Evolutionary conservation across 2,113 vertebrate species (phyloP), one percentile per base, ranked within the genome.

Genomic region (Microcebus griseorufus): DNA sequence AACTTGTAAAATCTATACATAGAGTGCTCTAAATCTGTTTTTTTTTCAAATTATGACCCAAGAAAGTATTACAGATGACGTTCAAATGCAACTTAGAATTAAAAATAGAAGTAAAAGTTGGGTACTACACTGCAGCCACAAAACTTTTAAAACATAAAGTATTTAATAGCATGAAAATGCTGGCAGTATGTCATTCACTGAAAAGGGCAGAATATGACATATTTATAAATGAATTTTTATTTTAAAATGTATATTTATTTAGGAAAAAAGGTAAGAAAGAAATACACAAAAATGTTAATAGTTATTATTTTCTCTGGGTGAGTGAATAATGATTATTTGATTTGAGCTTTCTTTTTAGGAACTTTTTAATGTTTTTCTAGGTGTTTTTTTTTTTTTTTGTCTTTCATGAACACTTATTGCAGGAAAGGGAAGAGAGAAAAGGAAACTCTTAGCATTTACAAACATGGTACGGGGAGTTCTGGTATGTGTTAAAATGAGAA

Each of bases 81-180:
- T 48, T 89, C 88, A 93, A 39, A 72, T 89, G 25, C 64, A 72
- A 70, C 51, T 70, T 84, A 84, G 60, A 45, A 53, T 88, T 96
- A 75, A 83, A 88, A 55, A 92, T 95, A 73, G 80, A 88, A 55
- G 87, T 95, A 73, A 86, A 88, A 78, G 8, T 65, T 64, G 7
- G 27, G 20, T 72, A 39, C 78, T 83, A 69, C 20, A 73, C 32
- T 91, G 45, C 27, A 62, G 60, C 73, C 42, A 48, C 42, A 78
- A 62, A 86, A 75, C 34, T 78, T 86, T 53, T 45, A 86, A 89
- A 86, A 25, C 7, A 75, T 23, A 73, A 73, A 81, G 80, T 90
- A 79, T 53, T 73, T 79, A 86, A 51, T 73, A 90, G 37, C 9
- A 25, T 86, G 48, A 76, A 93, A 86, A 75, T 92, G 64, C 23